Conservation (phyloP, 2,797 vertebrate species). For the Tauraco hartlaubi region DNA sequence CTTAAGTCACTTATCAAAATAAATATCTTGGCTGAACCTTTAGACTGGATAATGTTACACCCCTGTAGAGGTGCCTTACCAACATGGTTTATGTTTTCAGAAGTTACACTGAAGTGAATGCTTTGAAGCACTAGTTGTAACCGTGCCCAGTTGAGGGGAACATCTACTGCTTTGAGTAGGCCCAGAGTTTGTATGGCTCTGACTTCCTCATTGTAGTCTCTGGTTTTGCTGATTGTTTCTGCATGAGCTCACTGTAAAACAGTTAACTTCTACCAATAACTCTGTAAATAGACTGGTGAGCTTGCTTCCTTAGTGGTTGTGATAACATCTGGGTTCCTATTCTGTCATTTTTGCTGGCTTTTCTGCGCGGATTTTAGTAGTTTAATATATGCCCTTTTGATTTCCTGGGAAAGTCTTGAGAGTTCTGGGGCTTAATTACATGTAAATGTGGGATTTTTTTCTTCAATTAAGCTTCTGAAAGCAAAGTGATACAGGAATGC, state of each 20-base stretch:
- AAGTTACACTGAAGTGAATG: not conserved
- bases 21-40: not conserved
- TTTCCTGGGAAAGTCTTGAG: not conserved
- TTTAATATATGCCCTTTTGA: not conserved
- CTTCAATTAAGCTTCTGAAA: not conserved
- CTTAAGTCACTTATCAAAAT: not conserved
- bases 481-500: not conserved
- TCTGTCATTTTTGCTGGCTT: rapidly evolving
- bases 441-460: not conserved
- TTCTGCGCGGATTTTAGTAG: not conserved
- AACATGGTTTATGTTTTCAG: not conserved
- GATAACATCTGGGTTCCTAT: not conserved
- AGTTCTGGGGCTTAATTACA: not conserved
- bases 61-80: not conserved
- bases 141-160: not conserved
- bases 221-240: not conserved
- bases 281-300: not conserved
- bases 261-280: not conserved
- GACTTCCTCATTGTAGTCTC: not conserved
- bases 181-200: not conserved
- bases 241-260: not conserved
- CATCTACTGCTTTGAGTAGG: not conserved
- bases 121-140: not conserved
- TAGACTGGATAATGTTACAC: not conserved
- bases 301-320: not conserved